Evolutionary conservation across 2,113 vertebrate genomes (phyloP).

Genomic region (Muntiacus reevesi): DNA sequence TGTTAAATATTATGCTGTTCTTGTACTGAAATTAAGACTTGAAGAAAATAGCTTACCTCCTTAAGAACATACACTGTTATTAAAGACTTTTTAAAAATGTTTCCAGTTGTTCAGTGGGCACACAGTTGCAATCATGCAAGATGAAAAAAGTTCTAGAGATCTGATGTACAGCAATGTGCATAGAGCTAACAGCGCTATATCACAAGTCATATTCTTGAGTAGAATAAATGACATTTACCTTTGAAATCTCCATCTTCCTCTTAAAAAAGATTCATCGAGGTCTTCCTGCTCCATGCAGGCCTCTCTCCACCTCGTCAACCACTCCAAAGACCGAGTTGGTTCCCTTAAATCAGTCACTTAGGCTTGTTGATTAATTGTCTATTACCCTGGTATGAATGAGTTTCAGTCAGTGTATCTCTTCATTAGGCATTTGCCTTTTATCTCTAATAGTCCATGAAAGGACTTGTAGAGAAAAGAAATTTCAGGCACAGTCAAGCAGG

Average conservation of each 20-base stretch:
- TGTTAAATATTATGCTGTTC: not conserved
- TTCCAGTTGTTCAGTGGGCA: not conserved
- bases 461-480: not conserved
- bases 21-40: not conserved
- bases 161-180: not conserved
- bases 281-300: not conserved
- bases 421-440: not conserved
- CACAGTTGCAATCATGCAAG: not conserved
- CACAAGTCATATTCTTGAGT: not conserved
- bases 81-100: not conserved
- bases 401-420: not conserved
- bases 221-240: not conserved
- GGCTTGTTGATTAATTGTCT: not conserved
- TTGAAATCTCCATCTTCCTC: not conserved
- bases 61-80: not conserved
- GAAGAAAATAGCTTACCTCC: not conserved
- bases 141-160: not conserved
- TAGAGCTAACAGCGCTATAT: not conserved
- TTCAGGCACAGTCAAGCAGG: not conserved
- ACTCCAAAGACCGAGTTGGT: not conserved
- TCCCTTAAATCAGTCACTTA: not conserved
- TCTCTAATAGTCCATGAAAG: conserved; percentile 13
- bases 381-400: not conserved
- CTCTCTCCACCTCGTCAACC: not conserved
- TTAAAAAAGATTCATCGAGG: not conserved